These are phyloP conservation scores for Arbacia lixula DNA, from an alignment of 53 echinoderm and acorn worm species.

Conservation along the genomic window DNA sequence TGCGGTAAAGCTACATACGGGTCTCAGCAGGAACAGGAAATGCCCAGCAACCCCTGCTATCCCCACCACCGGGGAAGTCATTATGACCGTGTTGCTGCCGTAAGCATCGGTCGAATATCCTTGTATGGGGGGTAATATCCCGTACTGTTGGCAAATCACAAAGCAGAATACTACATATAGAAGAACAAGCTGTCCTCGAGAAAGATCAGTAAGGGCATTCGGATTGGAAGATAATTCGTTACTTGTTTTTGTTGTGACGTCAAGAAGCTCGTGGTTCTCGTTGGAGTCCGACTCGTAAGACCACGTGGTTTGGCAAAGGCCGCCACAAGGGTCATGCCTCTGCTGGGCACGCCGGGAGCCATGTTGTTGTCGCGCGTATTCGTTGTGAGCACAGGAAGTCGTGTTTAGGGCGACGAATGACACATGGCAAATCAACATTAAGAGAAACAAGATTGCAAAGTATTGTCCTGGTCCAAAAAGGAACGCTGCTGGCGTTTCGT, in stretches of 20 bases:
- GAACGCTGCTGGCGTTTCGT: not conserved
- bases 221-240: too few relatives aligned
- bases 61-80: conserved; percentile 30
- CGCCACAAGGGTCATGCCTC: not conserved
- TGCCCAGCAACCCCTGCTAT: not conserved
- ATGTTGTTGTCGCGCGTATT: conserved; percentile 60
- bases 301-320: not conserved
- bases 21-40: conserved; percentile 55
- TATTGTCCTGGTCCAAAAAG: conserved; percentile 73
- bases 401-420: conserved; percentile 68
- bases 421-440: conserved; percentile 73
- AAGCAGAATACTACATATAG: conserved; percentile 43
- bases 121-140: conserved; percentile 58
- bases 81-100: conserved; percentile 29
- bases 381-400: conserved; percentile 68
- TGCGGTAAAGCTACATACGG: conserved; percentile 22
- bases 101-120: conserved; percentile 66
- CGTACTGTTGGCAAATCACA: conserved; percentile 30
- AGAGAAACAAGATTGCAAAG: conserved; percentile 73
- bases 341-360: not conserved
- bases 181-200: not conserved
- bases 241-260: not conserved
- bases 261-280: not conserved
- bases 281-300: not conserved
- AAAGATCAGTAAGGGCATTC: too few relatives aligned